These are phyloP conservation scores for Brachyhypopomus gauderio DNA, from an alignment of 2,113 vertebrate species.

Conservation along the genomic window DNA sequence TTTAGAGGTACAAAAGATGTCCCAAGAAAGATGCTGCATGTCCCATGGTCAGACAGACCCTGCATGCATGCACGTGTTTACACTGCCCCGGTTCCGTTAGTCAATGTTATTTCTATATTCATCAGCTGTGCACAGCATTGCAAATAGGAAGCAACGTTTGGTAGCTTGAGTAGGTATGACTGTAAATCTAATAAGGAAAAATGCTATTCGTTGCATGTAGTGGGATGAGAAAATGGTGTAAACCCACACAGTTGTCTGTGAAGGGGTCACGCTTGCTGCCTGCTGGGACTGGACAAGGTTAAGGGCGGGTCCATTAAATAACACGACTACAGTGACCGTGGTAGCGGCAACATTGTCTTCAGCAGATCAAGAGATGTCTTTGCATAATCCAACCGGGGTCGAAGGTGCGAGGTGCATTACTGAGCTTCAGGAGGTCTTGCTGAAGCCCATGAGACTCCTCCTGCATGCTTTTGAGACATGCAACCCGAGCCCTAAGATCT, in stretches of 20 bases:
- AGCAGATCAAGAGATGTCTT: background rate
- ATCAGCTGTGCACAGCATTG: no score
- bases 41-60: no score
- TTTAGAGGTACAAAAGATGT: no score
- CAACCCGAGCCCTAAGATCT: conserved; percentile 19
- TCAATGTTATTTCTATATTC: no score
- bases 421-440: background rate
- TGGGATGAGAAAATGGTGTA: background rate
- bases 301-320: conserved; percentile 19
- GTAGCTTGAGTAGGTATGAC: no score
- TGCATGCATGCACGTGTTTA: no score
- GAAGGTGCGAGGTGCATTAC: background rate
- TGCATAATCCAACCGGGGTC: conserved; percentile 25
- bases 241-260: background rate
- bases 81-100: no score
- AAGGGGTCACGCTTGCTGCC: conserved; percentile 24
- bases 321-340: background rate
- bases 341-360: conserved; percentile 11
- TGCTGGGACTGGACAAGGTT: conserved; percentile 16
- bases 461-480: background rate
- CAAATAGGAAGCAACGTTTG: no score
- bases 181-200: no score
- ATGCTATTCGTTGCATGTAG: background rate
- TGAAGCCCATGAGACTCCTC: background rate
- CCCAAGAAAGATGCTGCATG: no score